Conservation (phyloP, 1,140 invertebrate species). For the Micrasema longulum region DNA sequence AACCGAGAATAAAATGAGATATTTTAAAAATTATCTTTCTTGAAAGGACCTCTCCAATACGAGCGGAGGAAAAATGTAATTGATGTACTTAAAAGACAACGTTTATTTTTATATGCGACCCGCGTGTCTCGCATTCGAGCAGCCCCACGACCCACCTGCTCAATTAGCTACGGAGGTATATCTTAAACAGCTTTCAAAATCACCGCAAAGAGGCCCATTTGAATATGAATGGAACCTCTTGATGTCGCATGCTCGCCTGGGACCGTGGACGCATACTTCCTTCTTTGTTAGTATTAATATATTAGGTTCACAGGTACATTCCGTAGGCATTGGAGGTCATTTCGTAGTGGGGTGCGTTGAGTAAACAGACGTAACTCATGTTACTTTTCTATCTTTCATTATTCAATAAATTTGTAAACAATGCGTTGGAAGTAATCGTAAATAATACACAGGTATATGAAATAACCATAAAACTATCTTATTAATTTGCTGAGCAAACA, state of each 20-base stretch:
- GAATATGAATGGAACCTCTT: constrained; percentile 49
- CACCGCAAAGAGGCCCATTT: constrained; percentile 48
- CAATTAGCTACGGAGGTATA: constrained; percentile 49
- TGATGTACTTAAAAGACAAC: constrained; percentile 45
- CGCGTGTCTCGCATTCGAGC: constrained; percentile 34
- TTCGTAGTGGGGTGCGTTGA: too few species aligned
- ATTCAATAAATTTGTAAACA: too few species aligned
- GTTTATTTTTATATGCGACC: constrained; percentile 44
- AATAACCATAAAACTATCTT: constrained; percentile 11
- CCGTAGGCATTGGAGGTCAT: too few species aligned
- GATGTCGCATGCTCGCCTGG: constrained; percentile 40
- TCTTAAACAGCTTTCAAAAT: constrained; percentile 46
- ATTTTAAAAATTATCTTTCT: neutral
- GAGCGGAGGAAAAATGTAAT: constrained; percentile 32
- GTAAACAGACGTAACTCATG: too few species aligned
- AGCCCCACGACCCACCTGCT: constrained; percentile 35
- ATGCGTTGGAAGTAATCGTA: neutral
- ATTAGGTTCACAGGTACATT: neutral
- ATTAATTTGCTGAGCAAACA: constrained; percentile 14
- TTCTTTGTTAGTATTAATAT: constrained; percentile 13
- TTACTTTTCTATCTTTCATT: too few species aligned
- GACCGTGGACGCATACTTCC: constrained; percentile 17
- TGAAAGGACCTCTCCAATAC: constrained; percentile 1
- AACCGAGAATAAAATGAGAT: neutral
- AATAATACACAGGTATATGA: constrained; percentile 4